These are phyloP conservation scores for Drosophila kanekoi DNA, from an alignment of 2,888 invertebrate genomes.

Conservation along the genomic window DNA sequence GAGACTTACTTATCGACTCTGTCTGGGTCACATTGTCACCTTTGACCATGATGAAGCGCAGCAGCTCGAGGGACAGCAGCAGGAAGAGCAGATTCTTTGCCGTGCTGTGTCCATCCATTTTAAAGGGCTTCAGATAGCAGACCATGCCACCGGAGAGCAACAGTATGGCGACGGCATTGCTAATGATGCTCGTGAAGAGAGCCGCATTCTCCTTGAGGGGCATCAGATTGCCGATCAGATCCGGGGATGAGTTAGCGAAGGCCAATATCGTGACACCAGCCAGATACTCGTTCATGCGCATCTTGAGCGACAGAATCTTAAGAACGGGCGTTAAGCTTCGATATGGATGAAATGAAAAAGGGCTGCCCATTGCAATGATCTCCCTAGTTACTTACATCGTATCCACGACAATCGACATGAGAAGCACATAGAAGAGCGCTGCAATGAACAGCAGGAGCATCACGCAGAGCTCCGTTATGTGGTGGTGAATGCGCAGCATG, in stretches of 20 bases:
- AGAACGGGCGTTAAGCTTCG: slow-evolving; percentile 50
- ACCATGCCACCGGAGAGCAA: slow-evolving; percentile 54
- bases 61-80: slow-evolving; percentile 22
- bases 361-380: background rate
- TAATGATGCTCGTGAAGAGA: slow-evolving; percentile 27
- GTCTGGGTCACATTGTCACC: background rate
- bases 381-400: slow-evolving; percentile 39
- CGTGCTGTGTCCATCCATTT: slow-evolving; percentile 42
- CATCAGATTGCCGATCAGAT: slow-evolving; percentile 56
- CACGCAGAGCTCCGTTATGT: slow-evolving; percentile 22
- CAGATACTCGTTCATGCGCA: slow-evolving; percentile 57
- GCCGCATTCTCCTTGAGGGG: slow-evolving; percentile 19
- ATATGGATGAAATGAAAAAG: background rate
- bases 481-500: slow-evolving; percentile 27
- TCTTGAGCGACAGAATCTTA: slow-evolving; percentile 50
- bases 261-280: slow-evolving; percentile 52
- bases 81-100: slow-evolving; percentile 56
- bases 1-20: slow-evolving; percentile 33
- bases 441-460: slow-evolving; percentile 31
- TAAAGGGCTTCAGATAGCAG: slow-evolving; percentile 57
- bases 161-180: slow-evolving; percentile 32
- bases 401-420: slow-evolving; percentile 47
- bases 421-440: slow-evolving; percentile 29
- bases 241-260: slow-evolving; percentile 49
- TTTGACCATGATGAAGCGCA: slow-evolving; percentile 13